Percentiles rank a stretch among this genome's conserved stretches.
These are phyloP conservation scores for Channa striata DNA, from an alignment of 2,797 vertebrate genomes.

Conservation along the genomic window DNA sequence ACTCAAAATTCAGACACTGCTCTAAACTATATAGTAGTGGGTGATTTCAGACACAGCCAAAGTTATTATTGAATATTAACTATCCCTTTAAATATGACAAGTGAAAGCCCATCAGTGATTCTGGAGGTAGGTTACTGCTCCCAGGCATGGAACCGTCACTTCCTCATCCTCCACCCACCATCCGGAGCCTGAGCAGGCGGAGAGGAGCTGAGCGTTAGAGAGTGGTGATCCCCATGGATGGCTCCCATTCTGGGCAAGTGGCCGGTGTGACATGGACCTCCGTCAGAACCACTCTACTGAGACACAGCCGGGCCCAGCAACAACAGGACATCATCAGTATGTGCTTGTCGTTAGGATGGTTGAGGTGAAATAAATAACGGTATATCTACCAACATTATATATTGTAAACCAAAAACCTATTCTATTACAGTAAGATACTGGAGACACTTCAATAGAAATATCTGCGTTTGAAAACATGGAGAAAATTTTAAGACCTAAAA, in stretches of 20 bases:
- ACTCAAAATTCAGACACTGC: neutral
- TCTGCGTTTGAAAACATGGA: neutral
- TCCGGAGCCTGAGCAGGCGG: slow-evolving; percentile 80
- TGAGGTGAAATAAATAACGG: neutral
- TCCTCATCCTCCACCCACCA: slow-evolving; percentile 82
- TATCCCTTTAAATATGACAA: slow-evolving; percentile 67
- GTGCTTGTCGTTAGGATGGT: neutral
- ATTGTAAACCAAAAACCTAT: neutral
- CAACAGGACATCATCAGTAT: slow-evolving; percentile 52
- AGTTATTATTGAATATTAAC: neutral
- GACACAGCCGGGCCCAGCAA: slow-evolving; percentile 73
- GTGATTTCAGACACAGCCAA: neutral
- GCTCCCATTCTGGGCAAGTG: slow-evolving; percentile 89
- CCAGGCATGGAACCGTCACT: slow-evolving; percentile 6
- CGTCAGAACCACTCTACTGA: slow-evolving; percentile 88
- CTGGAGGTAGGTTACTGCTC: slow-evolving; percentile 39
- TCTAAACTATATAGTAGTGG: neutral
- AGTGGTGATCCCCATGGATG: slow-evolving; percentile 88
- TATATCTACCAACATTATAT: neutral
- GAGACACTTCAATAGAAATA: neutral
- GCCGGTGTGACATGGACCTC: slow-evolving; percentile 86
- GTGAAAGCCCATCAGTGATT: slow-evolving; percentile 54
- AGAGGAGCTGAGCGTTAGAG: slow-evolving; percentile 80
- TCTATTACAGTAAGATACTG: neutral
- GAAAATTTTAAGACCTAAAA: neutral